Evolutionary conservation across 2,888 invertebrate species (phyloP), one percentile per base, ranked within the genome.

Genomic region (Andrena camellia): DNA sequence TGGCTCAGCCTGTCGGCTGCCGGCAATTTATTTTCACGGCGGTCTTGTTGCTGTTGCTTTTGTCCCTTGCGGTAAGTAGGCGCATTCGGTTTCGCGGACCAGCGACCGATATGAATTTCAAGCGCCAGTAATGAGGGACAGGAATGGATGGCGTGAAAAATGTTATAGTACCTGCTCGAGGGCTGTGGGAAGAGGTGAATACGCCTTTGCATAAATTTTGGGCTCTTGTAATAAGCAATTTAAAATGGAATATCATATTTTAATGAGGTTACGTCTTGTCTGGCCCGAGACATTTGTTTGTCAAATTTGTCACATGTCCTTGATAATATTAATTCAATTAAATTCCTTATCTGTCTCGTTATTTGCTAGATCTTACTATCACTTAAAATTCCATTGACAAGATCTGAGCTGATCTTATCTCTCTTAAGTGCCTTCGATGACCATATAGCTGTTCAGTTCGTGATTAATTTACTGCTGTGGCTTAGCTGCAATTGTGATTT

Each of bases 331-430:
- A 35, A 63, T 69, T 69, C 73, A 80, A 74, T 81, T 74, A 80
- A 81, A 80, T 80, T 73, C 63, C 33, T 20, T 81, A 78, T 67
- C 78, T 50, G 13, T 2, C 54, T 48, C 66, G 60, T 78, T 81
- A 72, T 71, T 60, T 62, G 48, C 54, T 57, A 20, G 54, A 62
- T 71, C 72, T 68, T 67, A 57, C 72, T 23, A 29, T 42, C 72
- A 72, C 79, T 81, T 59, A 29, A 67, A 17, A 7, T 35, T n/a
- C 33, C 80, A 67, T 67, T 29, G 67, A 78, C 78, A 63, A 81
- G 17, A 78, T 81, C 80, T 52, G 6, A 0, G 17, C 10, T 2
- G 29, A 33, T 63, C 33, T 78, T 81, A 81, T 81, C 80, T 20
- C 3, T 1, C 10, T 70, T 17, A 42, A 70, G 60, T 70, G 66